Evolutionary conservation across 2,113 vertebrate species (phyloP).

Genomic region (Catagonus wagneri): DNA sequence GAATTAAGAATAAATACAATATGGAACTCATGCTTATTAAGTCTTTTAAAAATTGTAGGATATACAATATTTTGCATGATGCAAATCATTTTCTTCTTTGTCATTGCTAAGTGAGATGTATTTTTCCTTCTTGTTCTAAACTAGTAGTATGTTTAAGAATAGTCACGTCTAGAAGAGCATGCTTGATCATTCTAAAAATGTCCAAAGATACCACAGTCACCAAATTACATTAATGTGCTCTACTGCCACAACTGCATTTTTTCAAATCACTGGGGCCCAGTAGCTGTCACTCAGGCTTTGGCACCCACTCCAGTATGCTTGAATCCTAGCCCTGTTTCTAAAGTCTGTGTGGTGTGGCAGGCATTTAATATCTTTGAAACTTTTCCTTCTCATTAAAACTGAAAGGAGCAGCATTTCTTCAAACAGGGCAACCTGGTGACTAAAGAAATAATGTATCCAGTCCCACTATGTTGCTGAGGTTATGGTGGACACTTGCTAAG

Average conservation of each 20-base stretch:
- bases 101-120: not conserved
- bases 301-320: rapidly evolving
- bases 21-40: not conserved
- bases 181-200: not conserved
- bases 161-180: not conserved
- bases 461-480: no score
- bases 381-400: not conserved
- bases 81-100: not conserved
- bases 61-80: not conserved
- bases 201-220: not conserved
- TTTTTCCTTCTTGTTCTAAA: not conserved
- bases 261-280: not conserved
- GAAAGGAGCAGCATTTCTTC: not conserved
- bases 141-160: not conserved
- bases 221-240: not conserved
- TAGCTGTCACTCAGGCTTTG: not conserved
- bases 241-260: rapidly evolving
- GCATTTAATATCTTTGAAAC: not conserved
- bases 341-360: not conserved
- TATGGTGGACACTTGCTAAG: no score
- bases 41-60: not conserved
- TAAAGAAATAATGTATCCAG: not conserved
- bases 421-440: not conserved
- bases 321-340: not conserved
- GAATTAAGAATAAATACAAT: not conserved